phyloP scores from a whole-genome alignment of 2,113 vertebrate species.

The Mus pahari region DNA sequence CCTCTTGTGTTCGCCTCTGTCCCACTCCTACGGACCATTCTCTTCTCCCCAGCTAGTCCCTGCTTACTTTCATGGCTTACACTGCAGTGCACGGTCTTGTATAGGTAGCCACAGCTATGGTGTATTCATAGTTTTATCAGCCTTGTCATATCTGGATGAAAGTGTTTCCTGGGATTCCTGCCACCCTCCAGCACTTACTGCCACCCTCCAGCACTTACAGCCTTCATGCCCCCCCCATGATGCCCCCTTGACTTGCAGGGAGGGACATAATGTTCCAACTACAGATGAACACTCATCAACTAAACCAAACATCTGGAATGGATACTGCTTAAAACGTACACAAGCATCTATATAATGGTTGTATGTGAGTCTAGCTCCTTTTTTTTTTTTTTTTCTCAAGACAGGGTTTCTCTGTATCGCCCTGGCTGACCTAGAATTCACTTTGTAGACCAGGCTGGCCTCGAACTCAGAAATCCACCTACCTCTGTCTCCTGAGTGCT shows the following conservation, averaged over 20 bases:
- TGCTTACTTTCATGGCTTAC: too few species aligned
- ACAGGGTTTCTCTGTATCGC: too few species aligned
- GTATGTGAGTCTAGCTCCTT: not conserved
- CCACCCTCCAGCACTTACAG: too few species aligned
- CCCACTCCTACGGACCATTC: not conserved
- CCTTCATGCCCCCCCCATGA: too few species aligned
- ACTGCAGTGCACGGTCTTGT: not conserved
- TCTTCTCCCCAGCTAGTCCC: not conserved
- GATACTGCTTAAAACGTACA: not conserved
- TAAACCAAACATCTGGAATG: conserved; percentile 26
- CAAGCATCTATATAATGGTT: not conserved
- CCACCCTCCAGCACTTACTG: not conserved
- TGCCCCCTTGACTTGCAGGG: not conserved
- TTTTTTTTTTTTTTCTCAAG: too few species aligned
- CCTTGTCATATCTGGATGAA: not conserved
- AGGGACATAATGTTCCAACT: not conserved
- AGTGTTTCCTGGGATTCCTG: not conserved
- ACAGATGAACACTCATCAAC: not conserved
- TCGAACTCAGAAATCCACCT: too few species aligned
- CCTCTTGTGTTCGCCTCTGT: too few species aligned
- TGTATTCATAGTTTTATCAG: not conserved
- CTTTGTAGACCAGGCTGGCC: too few species aligned
- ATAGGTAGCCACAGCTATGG: not conserved
- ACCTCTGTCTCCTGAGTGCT: too few species aligned
- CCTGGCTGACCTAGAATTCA: too few species aligned